phyloP scores from a whole-genome alignment of 30 jellyfish, hydroid and myxozoan genomes.

The Thelohanellus kitauei region DNA sequence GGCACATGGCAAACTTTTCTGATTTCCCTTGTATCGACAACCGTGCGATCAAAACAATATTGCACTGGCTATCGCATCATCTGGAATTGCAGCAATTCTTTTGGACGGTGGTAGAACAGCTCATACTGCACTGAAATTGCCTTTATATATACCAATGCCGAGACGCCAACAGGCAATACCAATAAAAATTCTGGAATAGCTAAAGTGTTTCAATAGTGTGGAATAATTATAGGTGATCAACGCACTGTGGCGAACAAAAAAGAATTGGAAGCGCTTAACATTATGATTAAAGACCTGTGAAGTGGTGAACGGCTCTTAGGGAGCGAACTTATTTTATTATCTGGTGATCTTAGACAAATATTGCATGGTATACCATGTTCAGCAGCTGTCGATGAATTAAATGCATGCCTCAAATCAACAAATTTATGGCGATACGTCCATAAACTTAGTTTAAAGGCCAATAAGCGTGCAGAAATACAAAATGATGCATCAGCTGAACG shows the following conservation, averaged over 20 bases:
- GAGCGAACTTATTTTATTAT: constrained; percentile 10
- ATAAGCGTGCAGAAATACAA: no score
- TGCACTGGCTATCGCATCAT: constrained; percentile 20
- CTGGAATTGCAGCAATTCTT: constrained; percentile 30
- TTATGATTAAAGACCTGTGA: constrained; percentile 5
- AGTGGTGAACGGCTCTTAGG: constrained; percentile 8
- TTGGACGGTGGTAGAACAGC: constrained; percentile 20
- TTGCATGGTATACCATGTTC: constrained; percentile 18
- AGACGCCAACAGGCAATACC: no score
- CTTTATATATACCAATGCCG: no score
- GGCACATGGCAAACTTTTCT: constrained; percentile 29
- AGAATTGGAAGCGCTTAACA: constrained; percentile 17
- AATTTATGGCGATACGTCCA: no score
- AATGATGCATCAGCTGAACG: no score
- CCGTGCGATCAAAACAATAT: constrained; percentile 1
- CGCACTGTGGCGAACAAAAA: constrained; percentile 14
- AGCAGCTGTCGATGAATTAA: constrained; percentile 17
- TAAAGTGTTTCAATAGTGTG: constrained; percentile 1
- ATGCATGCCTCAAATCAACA: constrained; percentile 10
- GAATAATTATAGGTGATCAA: constrained; percentile 11
- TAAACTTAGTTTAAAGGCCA: no score
- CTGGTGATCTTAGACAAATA: constrained; percentile 22
- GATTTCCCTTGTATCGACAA: constrained; percentile 3
- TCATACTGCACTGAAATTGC: constrained; percentile 11
- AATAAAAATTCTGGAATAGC: constrained; percentile 3